Conservation (phyloP, 2,888 invertebrate genomes). For the Sialis lutaria region DNA sequence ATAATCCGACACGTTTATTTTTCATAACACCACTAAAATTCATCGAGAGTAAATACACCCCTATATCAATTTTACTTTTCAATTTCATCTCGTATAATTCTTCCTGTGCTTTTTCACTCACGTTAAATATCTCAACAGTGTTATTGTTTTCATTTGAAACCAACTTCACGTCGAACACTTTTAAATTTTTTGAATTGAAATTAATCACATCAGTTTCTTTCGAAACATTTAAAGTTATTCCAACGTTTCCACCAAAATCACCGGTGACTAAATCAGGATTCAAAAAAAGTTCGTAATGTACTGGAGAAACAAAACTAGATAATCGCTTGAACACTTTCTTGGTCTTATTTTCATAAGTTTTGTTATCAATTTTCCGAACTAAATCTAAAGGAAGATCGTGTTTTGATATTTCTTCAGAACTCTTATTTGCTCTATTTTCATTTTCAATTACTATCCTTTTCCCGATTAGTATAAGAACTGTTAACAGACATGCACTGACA, state of each 20-base stretch:
- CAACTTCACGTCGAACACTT: not conserved
- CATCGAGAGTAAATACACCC: not conserved
- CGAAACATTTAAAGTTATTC: slow-evolving; percentile 29
- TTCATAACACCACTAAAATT: not conserved
- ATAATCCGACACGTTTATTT: slow-evolving; percentile 3
- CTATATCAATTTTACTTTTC: not conserved
- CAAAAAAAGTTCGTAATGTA: slow-evolving; percentile 43
- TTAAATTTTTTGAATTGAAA: slow-evolving; percentile 21
- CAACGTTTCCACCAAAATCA: slow-evolving; percentile 37
- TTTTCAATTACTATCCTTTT: slow-evolving; percentile 11
- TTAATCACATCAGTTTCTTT: slow-evolving; percentile 26
- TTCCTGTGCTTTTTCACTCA: not conserved
- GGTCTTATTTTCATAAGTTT: not conserved
- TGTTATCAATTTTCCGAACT: not conserved
- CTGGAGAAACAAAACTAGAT: slow-evolving; percentile 36
- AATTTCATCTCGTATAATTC: not conserved
- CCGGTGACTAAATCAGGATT: slow-evolving; percentile 43
- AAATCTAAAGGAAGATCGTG: not conserved
- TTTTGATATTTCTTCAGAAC: not conserved
- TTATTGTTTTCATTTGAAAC: not conserved
- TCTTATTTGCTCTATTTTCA: not conserved
- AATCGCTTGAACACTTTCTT: slow-evolving; percentile 26
- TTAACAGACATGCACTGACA: slow-evolving; percentile 19
- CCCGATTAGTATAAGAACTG: slow-evolving; percentile 22
- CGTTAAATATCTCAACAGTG: not conserved